Conservation (phyloP, 2,113 vertebrate genomes). For the Pogonocichla stellata region DNA sequence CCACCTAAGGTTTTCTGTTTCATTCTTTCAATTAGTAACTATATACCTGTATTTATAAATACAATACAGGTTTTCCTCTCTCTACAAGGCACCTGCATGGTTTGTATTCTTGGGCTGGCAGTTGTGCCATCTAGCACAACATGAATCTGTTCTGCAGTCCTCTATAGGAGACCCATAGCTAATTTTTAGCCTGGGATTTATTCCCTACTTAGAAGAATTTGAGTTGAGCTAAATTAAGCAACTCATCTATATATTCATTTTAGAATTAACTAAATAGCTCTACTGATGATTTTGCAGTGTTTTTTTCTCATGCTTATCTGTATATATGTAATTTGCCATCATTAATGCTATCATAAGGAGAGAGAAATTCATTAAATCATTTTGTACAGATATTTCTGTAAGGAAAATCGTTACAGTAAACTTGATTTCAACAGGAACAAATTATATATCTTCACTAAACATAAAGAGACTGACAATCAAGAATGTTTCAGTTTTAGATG, state of each 20-base stretch:
- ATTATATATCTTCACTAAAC: background rate
- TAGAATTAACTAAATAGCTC: background rate
- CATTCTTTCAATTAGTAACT: background rate
- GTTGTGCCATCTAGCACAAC: background rate
- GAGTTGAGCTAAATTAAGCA: conserved; percentile 8
- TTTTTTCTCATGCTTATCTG: background rate
- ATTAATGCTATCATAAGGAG: background rate
- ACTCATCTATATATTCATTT: background rate
- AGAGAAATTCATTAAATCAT: background rate
- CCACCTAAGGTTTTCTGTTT: background rate
- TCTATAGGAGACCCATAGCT: background rate
- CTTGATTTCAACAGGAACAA: background rate
- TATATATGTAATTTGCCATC: background rate
- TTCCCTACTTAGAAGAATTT: background rate
- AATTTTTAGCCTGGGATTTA: background rate
- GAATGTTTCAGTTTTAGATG: background rate
- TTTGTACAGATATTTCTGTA: background rate
- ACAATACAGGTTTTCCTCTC: conserved; percentile 78
- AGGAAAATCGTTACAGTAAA: background rate
- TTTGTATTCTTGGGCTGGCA: background rate
- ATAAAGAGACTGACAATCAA: background rate
- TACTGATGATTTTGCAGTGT: background rate
- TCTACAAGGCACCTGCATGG: conserved; percentile 77
- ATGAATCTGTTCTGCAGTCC: background rate
- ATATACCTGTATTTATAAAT: conserved; percentile 74